Conservation (phyloP, 2,797 vertebrate species). For the Agapornis canus region DNA sequence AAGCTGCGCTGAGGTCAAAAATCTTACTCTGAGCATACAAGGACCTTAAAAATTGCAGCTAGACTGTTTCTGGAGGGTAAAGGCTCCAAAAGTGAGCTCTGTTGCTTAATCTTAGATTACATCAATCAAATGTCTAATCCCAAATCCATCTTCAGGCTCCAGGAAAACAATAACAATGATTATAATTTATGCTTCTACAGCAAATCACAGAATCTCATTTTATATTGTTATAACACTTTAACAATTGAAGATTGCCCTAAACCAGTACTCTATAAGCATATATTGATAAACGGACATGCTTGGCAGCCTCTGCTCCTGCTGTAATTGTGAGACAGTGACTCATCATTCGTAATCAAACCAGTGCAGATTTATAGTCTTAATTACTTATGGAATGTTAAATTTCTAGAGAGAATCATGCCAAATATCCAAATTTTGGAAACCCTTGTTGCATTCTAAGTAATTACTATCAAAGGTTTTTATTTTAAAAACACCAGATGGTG, state of each 20-base stretch:
- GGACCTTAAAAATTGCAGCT: slow-evolving; percentile 18
- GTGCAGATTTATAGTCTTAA: slow-evolving; percentile 61
- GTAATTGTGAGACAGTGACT: slow-evolving; percentile 48
- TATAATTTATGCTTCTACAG: slow-evolving; percentile 33
- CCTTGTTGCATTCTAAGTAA: slow-evolving; percentile 38
- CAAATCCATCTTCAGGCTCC: slow-evolving; percentile 43
- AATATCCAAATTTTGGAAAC: slow-evolving; percentile 45
- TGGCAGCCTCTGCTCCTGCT: slow-evolving; percentile 28
- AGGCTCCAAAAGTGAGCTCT: slow-evolving; percentile 40
- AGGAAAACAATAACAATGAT: slow-evolving; percentile 45
- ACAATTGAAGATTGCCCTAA: neutral
- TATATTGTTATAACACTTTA: slow-evolving; percentile 26
- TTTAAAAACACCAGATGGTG: slow-evolving; percentile 64
- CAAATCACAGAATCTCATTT: slow-evolving; percentile 32
- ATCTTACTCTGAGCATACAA: neutral
- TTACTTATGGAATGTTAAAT: slow-evolving; percentile 44
- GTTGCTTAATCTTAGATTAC: slow-evolving; percentile 53
- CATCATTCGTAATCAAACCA: slow-evolving; percentile 16
- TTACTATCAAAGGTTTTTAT: slow-evolving; percentile 56
- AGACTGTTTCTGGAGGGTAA: slow-evolving; percentile 24
- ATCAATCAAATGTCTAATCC: slow-evolving; percentile 50
- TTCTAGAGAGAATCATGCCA: slow-evolving; percentile 34
- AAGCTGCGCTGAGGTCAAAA: neutral
- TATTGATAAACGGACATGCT: slow-evolving; percentile 30
- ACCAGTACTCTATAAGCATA: neutral